Base-by-base conservation (phyloP, 2,797 vertebrate genomes). In the Peromyscus nudipes region DNA sequence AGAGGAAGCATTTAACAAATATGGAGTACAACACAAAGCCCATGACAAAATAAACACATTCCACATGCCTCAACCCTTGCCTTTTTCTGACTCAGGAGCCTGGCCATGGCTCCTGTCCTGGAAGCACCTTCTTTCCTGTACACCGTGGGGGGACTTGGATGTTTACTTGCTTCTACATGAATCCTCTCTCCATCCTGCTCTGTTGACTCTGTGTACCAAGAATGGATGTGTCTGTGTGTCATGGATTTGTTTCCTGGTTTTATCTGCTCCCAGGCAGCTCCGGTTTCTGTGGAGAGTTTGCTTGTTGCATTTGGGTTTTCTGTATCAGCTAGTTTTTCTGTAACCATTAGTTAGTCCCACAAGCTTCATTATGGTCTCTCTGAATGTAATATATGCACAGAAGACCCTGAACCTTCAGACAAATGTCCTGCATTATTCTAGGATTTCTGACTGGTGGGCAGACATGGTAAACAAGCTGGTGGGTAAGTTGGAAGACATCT, bases 171-270 rank as follows among this genome's bases (percentile, higher is more conserved):
- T 76, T 64, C 23, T 6, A 76, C 60, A 23, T n/a, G n/a, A 49
- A 40, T 62, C 91, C 69, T 76, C 57, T 94, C 34, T 85, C 84
- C 49, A 87, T 93, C 85, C 75, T 83, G 65, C 69, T 77, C 55
- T 67, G 37, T 81, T 95, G 89, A 46, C 37, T 83, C 94, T 95
- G 43, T 94, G 57, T 46, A 94, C 27, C 31, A 96, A 76, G 62
- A 71, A 14, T 46, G 4, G 0, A 11, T 82, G 57, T 83, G 5
- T 81, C 27, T 49, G 52, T 88, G 52, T 69, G 37, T 76, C 90
- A 89, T 85, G 37, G 4, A 60, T 65, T 95, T 84, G 52, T 52
- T 73, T 80, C 67, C n/a, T 52, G 14, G 69, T 87, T 91, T 75
- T 37, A 55, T 80, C 60, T 93, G 40, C 37, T 95, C 94, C 57